Conservation (phyloP, 2,797 vertebrate genomes). For the Graptemys geographica region DNA sequence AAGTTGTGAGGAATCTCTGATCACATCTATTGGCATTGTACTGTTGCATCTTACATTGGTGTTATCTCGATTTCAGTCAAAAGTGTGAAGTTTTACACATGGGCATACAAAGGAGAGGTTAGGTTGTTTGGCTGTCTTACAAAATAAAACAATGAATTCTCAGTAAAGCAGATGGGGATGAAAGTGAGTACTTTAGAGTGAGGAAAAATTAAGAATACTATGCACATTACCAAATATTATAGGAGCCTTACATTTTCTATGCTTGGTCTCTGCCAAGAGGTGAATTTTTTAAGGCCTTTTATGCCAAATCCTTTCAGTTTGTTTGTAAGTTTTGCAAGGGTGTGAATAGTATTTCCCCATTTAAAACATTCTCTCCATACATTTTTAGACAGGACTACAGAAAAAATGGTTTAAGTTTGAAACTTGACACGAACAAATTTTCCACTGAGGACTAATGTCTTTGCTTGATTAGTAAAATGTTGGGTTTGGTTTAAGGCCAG, state of each 20-base stretch:
- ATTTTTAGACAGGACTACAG: background rate
- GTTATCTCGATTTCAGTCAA: background rate
- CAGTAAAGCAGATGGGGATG: background rate
- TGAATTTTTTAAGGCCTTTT: background rate
- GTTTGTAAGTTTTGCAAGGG: background rate
- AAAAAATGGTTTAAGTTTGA: constrained; percentile 1
- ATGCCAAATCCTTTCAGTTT: background rate
- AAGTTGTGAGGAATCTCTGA: background rate
- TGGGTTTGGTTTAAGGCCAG: background rate
- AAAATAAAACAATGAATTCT: background rate
- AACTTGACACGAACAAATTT: background rate
- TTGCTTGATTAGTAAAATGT: background rate
- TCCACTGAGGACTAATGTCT: background rate
- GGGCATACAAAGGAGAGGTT: rapidly evolving
- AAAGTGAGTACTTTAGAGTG: background rate
- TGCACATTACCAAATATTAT: background rate
- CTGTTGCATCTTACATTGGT: background rate
- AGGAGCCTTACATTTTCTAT: background rate
- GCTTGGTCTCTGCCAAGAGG: background rate
- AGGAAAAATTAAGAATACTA: background rate
- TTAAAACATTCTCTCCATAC: background rate
- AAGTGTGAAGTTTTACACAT: background rate
- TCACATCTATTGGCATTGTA: background rate
- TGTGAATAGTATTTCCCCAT: background rate
- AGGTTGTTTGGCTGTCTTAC: background rate